Conservation (phyloP, 2,113 vertebrate species). For the Notiomystis cincta region DNA sequence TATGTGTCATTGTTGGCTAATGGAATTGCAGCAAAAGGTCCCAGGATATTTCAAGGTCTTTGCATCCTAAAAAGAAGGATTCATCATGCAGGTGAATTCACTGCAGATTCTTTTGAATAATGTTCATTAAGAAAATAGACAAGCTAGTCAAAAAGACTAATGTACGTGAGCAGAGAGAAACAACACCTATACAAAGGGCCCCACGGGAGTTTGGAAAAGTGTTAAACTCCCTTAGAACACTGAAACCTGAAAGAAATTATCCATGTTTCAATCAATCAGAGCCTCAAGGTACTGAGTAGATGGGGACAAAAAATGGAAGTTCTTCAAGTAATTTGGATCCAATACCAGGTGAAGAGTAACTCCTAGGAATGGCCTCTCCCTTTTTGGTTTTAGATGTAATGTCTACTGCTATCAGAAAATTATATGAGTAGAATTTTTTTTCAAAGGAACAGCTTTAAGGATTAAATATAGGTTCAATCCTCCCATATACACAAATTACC, state of each 20-base stretch:
- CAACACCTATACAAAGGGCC: background rate
- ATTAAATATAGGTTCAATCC: background rate
- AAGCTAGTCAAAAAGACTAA: background rate
- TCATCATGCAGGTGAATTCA: background rate
- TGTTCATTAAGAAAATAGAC: background rate
- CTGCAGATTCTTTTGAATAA: background rate
- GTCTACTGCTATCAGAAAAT: background rate
- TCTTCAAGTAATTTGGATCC: background rate
- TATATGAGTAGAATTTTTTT: background rate
- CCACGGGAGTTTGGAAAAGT: background rate
- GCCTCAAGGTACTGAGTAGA: background rate
- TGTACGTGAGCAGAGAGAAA: background rate
- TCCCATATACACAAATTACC: background rate
- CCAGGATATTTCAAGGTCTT: background rate
- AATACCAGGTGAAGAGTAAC: background rate
- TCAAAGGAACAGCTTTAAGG: background rate
- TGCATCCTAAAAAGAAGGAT: background rate
- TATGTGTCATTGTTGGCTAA: background rate
- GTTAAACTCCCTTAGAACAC: background rate
- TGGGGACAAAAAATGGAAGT: background rate
- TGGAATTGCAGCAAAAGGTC: background rate
- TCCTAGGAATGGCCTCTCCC: background rate
- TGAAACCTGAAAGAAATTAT: background rate
- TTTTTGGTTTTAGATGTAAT: background rate
- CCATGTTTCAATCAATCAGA: background rate